These are phyloP conservation scores for Numenius phaeopus DNA, from an alignment of 2,797 vertebrate genomes.

Conservation along the genomic window DNA sequence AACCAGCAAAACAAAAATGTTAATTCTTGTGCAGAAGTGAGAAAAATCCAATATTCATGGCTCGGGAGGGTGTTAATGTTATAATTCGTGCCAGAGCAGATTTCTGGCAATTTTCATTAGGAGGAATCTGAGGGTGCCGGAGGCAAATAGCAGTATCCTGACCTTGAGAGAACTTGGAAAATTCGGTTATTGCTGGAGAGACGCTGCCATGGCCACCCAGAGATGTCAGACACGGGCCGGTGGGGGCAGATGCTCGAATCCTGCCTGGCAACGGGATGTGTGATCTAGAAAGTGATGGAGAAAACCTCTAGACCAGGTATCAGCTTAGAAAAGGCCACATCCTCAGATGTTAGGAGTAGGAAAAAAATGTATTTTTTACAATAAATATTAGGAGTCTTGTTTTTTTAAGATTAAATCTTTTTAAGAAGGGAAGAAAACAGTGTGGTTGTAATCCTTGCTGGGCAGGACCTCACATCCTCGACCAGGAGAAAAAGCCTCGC, in stretches of 20 bases:
- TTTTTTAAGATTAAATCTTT: neutral
- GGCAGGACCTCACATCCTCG: neutral
- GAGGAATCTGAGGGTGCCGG: neutral
- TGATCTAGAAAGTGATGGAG: neutral
- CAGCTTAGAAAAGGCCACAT: neutral
- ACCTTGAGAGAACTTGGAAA: neutral
- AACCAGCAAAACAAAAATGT: neutral
- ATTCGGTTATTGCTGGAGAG: neutral
- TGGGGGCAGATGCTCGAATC: neutral
- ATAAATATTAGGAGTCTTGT: neutral
- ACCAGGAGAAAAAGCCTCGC: neutral
- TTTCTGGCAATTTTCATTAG: neutral
- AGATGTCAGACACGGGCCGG: neutral
- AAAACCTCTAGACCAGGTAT: neutral
- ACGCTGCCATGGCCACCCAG: neutral
- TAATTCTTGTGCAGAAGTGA: neutral
- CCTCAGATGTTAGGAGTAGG: neutral
- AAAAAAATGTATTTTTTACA: neutral
- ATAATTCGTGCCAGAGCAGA: neutral
- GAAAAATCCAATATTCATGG: neutral
- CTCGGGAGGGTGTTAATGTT: neutral
- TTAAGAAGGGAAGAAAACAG: neutral
- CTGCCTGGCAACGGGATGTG: neutral
- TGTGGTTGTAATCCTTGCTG: neutral
- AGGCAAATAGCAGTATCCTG: neutral